Evolutionary conservation across 2,113 vertebrate species (phyloP).

Genomic region (Dipodomys stephensi): DNA sequence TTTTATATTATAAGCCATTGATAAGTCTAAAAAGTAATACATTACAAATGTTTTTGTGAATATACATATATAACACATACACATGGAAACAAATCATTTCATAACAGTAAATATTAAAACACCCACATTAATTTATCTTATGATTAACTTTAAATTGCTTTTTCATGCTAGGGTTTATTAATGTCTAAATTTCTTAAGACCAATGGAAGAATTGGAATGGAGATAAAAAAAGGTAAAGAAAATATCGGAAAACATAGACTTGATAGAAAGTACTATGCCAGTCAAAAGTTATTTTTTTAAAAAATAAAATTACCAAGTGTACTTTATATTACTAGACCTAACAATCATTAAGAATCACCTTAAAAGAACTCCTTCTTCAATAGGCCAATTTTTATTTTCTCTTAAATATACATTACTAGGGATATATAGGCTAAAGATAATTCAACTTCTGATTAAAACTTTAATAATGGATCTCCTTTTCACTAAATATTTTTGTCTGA

Average conservation of each 20-base stretch:
- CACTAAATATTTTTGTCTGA: conserved; percentile 13
- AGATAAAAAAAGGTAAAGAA: neutral
- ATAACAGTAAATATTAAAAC: conserved; percentile 12
- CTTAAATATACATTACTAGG: neutral
- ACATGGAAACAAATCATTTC: conserved; percentile 25
- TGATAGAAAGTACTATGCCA: neutral
- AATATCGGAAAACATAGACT: conserved; percentile 39
- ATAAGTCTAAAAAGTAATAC: neutral
- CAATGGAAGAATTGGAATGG: conserved; percentile 8
- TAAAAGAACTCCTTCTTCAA: neutral
- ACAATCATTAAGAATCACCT: neutral
- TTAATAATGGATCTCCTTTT: neutral
- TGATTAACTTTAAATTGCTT: conserved; percentile 35
- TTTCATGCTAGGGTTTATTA: conserved; percentile 27
- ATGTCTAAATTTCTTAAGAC: neutral
- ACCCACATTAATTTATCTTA: neutral
- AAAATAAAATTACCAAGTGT: conserved; percentile 5
- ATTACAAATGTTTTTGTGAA: neutral
- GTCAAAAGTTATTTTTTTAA: conserved; percentile 24
- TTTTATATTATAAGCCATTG: conserved; percentile 11
- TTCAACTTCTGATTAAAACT: neutral
- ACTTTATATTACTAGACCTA: conserved; percentile 25
- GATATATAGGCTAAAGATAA: neutral
- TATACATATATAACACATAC: neutral
- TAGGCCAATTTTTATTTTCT: conserved; percentile 26